A percentile compares a stretch with the other conserved stretches of the same genome.
These are phyloP conservation scores for Napeogenes inachia DNA, from an alignment of 2,888 invertebrate species.

Conservation along the genomic window DNA sequence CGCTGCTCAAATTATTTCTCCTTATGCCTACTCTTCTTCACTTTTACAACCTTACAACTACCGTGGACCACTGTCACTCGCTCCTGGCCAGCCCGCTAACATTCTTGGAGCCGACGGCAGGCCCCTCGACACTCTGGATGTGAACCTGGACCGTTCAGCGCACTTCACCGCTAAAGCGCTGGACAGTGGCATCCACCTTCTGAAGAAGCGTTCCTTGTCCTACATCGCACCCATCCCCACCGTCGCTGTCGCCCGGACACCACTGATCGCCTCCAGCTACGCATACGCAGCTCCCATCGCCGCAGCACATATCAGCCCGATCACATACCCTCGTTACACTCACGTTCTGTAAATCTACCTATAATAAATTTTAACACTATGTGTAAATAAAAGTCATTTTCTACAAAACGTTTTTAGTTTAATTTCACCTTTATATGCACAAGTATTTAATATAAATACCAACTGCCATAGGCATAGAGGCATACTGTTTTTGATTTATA, in stretches of 20 bases:
- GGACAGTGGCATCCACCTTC: constrained; percentile 44
- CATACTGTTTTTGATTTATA: too few relatives aligned
- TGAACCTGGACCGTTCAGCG: constrained; percentile 65
- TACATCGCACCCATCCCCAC: constrained; percentile 35
- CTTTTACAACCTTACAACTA: constrained; percentile 49
- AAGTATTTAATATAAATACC: too few relatives aligned
- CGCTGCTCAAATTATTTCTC: constrained; percentile 30
- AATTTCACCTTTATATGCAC: too few relatives aligned
- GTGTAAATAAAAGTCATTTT: constrained; percentile 11
- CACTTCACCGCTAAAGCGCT: constrained; percentile 62
- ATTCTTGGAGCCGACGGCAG: constrained; percentile 64
- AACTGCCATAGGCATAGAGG: too few relatives aligned
- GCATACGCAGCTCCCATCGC: constrained; percentile 30
- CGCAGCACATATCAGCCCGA: constrained; percentile 26
- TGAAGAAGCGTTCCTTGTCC: constrained; percentile 50
- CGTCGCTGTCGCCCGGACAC: constrained; percentile 35
- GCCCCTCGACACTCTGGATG: constrained; percentile 66
- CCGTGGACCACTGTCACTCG: constrained; percentile 62
- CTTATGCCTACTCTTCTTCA: constrained; percentile 36
- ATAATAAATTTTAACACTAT: neutral
- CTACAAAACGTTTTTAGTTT: too few relatives aligned
- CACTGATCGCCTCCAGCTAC: constrained; percentile 36
- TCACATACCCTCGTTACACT: constrained; percentile 21
- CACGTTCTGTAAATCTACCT: constrained; percentile 11
- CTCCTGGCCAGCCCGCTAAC: constrained; percentile 68